These are phyloP conservation scores for Heterohyrax brucei DNA, from an alignment of 2,797 vertebrate genomes.

Conservation along the genomic window DNA sequence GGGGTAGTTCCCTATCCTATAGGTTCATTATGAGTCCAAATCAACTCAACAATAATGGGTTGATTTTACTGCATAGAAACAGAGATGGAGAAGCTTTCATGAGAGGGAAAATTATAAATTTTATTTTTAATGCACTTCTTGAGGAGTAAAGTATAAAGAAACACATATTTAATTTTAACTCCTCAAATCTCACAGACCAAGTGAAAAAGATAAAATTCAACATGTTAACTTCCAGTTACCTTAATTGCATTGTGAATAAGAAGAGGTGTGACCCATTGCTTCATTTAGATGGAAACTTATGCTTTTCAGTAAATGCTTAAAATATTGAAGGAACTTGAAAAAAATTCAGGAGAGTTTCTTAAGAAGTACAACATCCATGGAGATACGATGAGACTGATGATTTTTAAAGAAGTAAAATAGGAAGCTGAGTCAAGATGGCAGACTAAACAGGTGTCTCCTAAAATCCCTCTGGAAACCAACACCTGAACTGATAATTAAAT, in stretches of 20 bases:
- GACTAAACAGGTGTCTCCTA: too few species aligned
- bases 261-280: constrained; percentile 25
- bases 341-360: constrained; percentile 5
- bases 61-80: not conserved
- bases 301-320: constrained; percentile 9
- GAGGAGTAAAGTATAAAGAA: constrained; percentile 11
- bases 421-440: too few species aligned
- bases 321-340: constrained; percentile 35
- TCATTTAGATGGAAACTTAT: constrained; percentile 29
- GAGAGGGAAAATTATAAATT: constrained; percentile 54
- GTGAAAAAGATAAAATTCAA: constrained; percentile 67
- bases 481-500: too few species aligned
- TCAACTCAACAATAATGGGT: too few species aligned
- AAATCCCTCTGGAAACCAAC: too few species aligned
- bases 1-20: too few species aligned
- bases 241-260: constrained; percentile 52
- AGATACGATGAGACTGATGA: not conserved
- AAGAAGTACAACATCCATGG: not conserved
- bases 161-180: constrained; percentile 67
- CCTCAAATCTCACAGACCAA: constrained; percentile 56
- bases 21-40: too few species aligned
- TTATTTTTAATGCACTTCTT: constrained; percentile 54
- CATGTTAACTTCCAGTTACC: constrained; percentile 17
- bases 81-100: not conserved
- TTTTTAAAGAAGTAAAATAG: constrained; percentile 11